Percentiles rank a stretch among this genome's conserved stretches.
Evolutionary conservation across 2,113 vertebrate species (phyloP).

Genomic region (Aphyosemion australe): DNA sequence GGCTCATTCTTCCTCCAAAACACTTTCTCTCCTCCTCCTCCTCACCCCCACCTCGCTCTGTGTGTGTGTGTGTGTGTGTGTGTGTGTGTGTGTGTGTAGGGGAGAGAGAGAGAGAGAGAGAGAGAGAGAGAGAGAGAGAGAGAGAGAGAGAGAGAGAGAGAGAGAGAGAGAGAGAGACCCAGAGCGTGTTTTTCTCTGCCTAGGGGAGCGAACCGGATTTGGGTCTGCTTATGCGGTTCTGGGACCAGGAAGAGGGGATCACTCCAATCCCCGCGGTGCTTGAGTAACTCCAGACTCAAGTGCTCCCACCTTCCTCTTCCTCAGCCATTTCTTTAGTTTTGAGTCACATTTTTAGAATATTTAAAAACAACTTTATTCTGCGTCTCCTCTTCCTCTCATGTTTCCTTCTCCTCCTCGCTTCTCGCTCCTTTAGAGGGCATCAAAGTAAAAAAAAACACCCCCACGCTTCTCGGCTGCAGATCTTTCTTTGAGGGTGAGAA

Average conservation of each 20-base stretch:
- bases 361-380: background rate
- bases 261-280: constrained; percentile 17
- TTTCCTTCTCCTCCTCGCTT: background rate
- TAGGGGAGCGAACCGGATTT: constrained; percentile 15
- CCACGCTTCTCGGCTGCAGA: background rate
- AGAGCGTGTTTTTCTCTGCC: too few relatives aligned
- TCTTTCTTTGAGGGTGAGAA: too few relatives aligned
- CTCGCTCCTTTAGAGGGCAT: background rate
- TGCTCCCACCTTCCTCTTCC: too few relatives aligned
- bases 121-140: too few relatives aligned
- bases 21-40: background rate
- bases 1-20: constrained; percentile 47
- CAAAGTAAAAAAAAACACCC: background rate
- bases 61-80: constrained; percentile 12
- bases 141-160: constrained; percentile 4
- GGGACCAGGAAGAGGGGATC: constrained; percentile 8
- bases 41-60: constrained; percentile 3
- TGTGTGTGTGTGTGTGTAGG: too few relatives aligned
- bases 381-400: too few relatives aligned
- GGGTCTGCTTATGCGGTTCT: constrained; percentile 37
- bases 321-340: background rate
- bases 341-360: background rate
- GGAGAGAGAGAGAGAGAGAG: too few relatives aligned
- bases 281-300: constrained; percentile 44
- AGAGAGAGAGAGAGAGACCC: too few relatives aligned